Base-by-base conservation (phyloP, 2,888 invertebrate genomes). In the Chalcis sispes region DNA sequence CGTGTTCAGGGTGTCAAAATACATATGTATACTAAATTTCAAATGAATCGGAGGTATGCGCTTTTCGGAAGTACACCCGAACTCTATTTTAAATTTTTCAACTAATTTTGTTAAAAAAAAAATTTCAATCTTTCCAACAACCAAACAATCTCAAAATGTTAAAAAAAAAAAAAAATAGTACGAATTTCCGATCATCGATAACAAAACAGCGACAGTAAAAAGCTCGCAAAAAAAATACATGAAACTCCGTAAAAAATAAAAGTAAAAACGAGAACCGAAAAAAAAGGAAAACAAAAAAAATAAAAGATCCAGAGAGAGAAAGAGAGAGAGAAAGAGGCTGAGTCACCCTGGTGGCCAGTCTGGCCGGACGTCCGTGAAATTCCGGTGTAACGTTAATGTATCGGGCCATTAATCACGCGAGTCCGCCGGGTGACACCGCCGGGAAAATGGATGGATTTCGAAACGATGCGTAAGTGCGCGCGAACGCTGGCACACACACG, bases 371-470 rank as follows among this genome's bases (percentile, higher is more conserved):
- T 15, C 58, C 72, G 65, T 64, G 64, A 75, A 72, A 75, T 75
- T 70, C 65, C 65, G 23, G 52, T 50, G 75, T 71, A 72, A 71
- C 66, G 79, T 77, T 79, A 78, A 80, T 78, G 77, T 74, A 72
- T 73, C 75, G 71, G 72, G 72, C 56, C 78, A 80, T 80, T 81
- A 79, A 81, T 81, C 81, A 80, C 77, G 64, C 32, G 32, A n/a
- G n/a, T 7, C 61, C 29, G 27, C 36, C 25, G 46, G 27, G 65
- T 76, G 80, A 77, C 77, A 73, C 66, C n/a, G 20, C 72, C 59
- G 48, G 56, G 27, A 66, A 78, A 80, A 81, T 77, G 65, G 75
- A 81, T 79, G 80, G 79, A 79, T 78, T 72, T 67, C 69, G 73
- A 70, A 77, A 70, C 74, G 74, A 69, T 46, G 64, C 77, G 73